phyloP scores from a whole-genome alignment of 1,140 invertebrate species.

The Drosophila bocki region DNA sequence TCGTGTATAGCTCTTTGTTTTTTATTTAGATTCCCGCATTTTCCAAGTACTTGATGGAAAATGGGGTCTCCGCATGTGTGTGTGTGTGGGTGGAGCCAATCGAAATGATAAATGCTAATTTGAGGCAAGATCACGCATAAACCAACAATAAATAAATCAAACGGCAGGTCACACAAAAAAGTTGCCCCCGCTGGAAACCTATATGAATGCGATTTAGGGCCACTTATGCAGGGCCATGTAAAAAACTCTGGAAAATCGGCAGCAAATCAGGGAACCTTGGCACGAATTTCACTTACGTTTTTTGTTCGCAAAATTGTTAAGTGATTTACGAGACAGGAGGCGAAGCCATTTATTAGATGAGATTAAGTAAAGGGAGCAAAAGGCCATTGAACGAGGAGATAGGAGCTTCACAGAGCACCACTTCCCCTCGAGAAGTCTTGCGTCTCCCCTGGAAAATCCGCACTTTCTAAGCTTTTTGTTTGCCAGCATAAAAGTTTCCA shows the following conservation, averaged over 20 bases:
- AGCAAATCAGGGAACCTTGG: slow-evolving; percentile 71
- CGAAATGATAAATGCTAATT: slow-evolving; percentile 84
- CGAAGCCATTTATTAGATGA: slow-evolving; percentile 84
- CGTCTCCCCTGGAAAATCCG: slow-evolving; percentile 5
- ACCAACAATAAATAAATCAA: slow-evolving; percentile 85
- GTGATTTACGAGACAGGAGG: slow-evolving; percentile 85
- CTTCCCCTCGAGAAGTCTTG: neutral
- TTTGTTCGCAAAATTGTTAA: slow-evolving; percentile 83
- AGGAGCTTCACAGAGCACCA: neutral
- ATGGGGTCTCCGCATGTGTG: too few species aligned
- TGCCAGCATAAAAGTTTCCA: slow-evolving; percentile 53
- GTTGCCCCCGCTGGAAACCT: slow-evolving; percentile 45
- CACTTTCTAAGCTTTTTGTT: slow-evolving; percentile 33
- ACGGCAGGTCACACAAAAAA: slow-evolving; percentile 79
- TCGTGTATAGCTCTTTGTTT: slow-evolving; percentile 30
- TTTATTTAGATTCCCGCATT: slow-evolving; percentile 3
- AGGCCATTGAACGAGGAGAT: slow-evolving; percentile 34
- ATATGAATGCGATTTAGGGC: slow-evolving; percentile 84
- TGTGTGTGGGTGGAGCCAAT: slow-evolving; percentile 37
- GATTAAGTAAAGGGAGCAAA: slow-evolving; percentile 81
- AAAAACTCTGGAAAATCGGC: slow-evolving; percentile 65
- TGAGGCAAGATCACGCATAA: slow-evolving; percentile 84
- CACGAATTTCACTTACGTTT: slow-evolving; percentile 75
- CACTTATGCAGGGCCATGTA: slow-evolving; percentile 84
- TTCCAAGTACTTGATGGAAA: slow-evolving; percentile 20